Evolutionary conservation across 37 sponge, comb jelly and placozoan species (phyloP), one percentile per base, ranked within the genome.

Genomic region (Haliclona indistincta): DNA sequence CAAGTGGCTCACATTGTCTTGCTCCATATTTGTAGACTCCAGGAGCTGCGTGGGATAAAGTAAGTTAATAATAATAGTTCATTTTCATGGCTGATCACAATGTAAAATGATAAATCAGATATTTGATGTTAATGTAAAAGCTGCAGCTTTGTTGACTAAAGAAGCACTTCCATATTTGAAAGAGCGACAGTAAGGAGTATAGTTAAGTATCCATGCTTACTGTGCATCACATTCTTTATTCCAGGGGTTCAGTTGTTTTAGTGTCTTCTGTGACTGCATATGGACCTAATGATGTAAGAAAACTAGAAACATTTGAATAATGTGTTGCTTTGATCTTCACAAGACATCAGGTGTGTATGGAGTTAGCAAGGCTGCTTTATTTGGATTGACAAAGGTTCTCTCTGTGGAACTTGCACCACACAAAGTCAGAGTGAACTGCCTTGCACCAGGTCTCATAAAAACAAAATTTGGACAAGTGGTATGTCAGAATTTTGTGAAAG

Each of bases 341-440:
- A 35, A 93, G 94, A 22, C 28, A 26, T 84, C 89, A 45, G 95
- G 95, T 30, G 67, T 85, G 20, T 97, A 97, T 64, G 91, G 91
- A 2, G 89, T 94, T n/a, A 97, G 88, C 54, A 97, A 97, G 81
- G 92, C 99, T 43, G 92, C 99, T n/a, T 61, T 97, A 53, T 33
- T 97, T 41, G 96, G 90, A 32, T 71, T 92, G 23, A 92, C 99
- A 8, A 94, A 89, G 52, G 93, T 60, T 13, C 39, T 97, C 70
- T 77, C 95, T 30, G 40, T 28, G 2, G 99, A 97, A 62, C 80
- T 94, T 6, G 95, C 82, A 44, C 63, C 67, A 28, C 84, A 93
- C 23, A 71, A 71, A 13, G 86, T 97, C 52, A 80, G 95, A 26
- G 95, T 97, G 30, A 97, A 97, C 68, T 97, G 99, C 56, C 78